Base-by-base conservation (phyloP, 2,888 invertebrate genomes). In the Thumatha senex region DNA sequence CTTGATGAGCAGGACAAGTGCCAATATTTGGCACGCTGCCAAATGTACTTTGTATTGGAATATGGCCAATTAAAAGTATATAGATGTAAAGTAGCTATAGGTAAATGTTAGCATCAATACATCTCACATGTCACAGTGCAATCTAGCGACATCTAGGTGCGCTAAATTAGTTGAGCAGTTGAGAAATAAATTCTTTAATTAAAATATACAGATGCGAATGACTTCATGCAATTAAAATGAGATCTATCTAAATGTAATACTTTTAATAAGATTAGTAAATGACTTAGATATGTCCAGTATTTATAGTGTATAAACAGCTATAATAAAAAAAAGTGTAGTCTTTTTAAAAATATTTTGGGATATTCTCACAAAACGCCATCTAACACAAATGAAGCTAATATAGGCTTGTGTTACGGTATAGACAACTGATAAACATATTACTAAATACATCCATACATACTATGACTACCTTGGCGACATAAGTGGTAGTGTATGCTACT, bases 1-100 rank as follows among this genome's bases (percentile, higher is more conserved):
- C 87, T 88, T 88, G 86, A 90, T 87, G 86, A 84, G 85, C 83
- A 83, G 80, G 78, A 77, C 81, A 70, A 85, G 84, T 83, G 86
- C 84, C 86, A 78, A 89, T 88, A 80, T 72, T 70, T 91, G 91
- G 91, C 82, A 31, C 0, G 7, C 2, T 70, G 86, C 90, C 91
- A 91, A 80, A 82, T 84, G 86, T 85, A 89, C 85, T 90, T 89
- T 87, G 85, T 84, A 88, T 89, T 90, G 90, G 91, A 91, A 89
- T 88, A 85, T 72, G 83, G 89, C 91, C 91, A 91, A 90, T 91
- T 90, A 91, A 89, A 89, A 88, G 82, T 83, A 84, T 78, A 78
- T 82, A 83, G 61, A 76, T 71, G 73, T 80, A 76, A 74, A 76
- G 76, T 76, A 65, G 60, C 53, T 66, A 76, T 78, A 76, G 73